These are phyloP conservation scores for Calyptomena viridis DNA, from an alignment of 2,113 vertebrate genomes.

Conservation along the genomic window DNA sequence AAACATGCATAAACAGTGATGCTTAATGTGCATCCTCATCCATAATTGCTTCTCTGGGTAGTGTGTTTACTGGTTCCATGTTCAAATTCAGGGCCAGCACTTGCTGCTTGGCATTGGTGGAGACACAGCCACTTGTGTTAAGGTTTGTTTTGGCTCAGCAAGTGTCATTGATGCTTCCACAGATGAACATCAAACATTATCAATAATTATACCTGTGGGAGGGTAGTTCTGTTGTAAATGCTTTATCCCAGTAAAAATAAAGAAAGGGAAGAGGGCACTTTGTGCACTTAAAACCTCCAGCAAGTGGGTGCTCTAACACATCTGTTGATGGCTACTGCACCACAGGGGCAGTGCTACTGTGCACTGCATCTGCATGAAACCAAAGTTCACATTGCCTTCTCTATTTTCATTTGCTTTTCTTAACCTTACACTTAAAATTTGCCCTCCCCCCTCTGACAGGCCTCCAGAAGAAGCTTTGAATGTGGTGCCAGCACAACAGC, in stretches of 20 bases:
- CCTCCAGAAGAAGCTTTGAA: background rate
- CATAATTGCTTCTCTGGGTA: background rate
- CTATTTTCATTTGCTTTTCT: background rate
- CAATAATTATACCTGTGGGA: background rate
- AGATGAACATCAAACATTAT: background rate
- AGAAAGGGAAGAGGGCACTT: background rate
- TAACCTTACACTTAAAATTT: background rate
- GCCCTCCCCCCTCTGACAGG: background rate
- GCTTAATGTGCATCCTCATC: background rate
- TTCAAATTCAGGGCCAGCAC: background rate
- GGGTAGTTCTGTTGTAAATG: background rate
- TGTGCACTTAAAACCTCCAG: background rate
- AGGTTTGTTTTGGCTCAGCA: background rate
- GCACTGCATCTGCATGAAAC: background rate
- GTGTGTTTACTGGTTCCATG: background rate
- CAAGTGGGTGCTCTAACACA: background rate
- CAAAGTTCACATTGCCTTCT: background rate
- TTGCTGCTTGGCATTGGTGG: background rate
- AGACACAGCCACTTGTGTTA: background rate
- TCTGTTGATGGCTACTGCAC: background rate
- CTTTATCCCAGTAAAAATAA: background rate
- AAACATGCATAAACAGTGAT: background rate
- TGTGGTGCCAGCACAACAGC: background rate
- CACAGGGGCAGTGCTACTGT: background rate
- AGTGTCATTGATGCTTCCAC: background rate